These are phyloP conservation scores for Drepana arcuata DNA, from an alignment of 1,140 invertebrate genomes.

Conservation along the genomic window DNA sequence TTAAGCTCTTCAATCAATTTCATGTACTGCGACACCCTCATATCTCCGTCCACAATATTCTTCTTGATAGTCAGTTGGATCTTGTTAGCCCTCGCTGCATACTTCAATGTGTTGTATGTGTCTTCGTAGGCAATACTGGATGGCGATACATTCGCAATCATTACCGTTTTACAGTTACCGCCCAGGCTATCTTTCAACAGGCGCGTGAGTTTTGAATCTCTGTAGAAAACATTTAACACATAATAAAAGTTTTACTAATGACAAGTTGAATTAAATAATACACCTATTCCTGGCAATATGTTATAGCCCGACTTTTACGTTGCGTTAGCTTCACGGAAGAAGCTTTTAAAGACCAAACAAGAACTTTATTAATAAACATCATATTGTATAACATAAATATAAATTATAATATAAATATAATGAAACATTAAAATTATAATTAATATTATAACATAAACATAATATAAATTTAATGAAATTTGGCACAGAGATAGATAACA, in stretches of 20 bases:
- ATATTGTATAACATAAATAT: not conserved
- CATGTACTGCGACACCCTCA: constrained; percentile 55
- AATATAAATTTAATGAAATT: no score
- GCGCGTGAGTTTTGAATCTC: constrained; percentile 96
- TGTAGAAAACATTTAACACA: no score
- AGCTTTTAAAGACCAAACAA: not conserved
- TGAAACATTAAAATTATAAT: no score
- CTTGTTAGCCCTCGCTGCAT: constrained; percentile 76
- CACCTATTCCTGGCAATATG: not conserved
- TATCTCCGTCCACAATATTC: constrained; percentile 61
- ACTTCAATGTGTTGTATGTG: constrained; percentile 96
- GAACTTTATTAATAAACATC: not conserved
- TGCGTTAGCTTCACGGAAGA: not conserved
- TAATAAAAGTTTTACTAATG: no score
- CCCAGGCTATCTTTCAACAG: constrained; percentile 96
- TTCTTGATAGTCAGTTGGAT: constrained; percentile 68
- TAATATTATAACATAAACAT: no score
- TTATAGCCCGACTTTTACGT: not conserved
- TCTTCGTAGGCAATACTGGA: constrained; percentile 90
- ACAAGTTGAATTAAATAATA: no score
- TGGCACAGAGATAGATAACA: no score
- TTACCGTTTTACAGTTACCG: constrained; percentile 98
- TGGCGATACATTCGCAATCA: constrained; percentile 96
- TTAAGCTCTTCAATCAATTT: constrained; percentile 58
- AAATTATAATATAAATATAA: no score